These are phyloP conservation scores for Scytalopus superciliaris DNA, from an alignment of 2,113 vertebrate genomes.

Conservation along the genomic window DNA sequence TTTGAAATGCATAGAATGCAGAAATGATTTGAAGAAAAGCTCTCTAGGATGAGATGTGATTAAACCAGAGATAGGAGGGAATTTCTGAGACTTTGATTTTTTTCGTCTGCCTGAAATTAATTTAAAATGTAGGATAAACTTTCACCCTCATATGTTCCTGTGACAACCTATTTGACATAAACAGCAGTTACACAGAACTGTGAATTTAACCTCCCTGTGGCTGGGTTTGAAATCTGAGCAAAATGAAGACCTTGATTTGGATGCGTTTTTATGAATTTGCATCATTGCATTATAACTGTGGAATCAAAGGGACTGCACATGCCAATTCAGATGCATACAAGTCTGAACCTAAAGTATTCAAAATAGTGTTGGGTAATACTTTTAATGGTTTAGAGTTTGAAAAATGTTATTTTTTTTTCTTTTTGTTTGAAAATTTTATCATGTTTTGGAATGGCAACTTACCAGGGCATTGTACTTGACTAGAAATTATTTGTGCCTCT, in stretches of 20 bases:
- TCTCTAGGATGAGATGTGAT: background rate
- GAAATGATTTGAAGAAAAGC: background rate
- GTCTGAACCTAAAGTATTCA: background rate
- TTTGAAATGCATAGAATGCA: background rate
- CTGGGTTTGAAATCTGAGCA: background rate
- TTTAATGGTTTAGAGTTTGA: background rate
- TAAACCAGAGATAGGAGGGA: background rate
- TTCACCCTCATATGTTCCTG: background rate
- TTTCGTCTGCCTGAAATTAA: background rate
- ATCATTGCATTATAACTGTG: fast-evolving
- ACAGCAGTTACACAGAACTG: background rate
- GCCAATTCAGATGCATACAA: too few species aligned
- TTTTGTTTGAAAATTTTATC: background rate
- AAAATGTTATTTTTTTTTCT: background rate
- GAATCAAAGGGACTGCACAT: background rate
- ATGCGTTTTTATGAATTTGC: background rate
- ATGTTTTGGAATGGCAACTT: background rate
- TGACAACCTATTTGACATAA: background rate
- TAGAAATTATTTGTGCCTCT: background rate
- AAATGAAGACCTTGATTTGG: background rate
- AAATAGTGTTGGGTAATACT: background rate
- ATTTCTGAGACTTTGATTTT: background rate
- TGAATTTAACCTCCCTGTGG: background rate
- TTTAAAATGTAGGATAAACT: background rate
- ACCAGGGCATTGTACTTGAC: background rate